Evolutionary conservation across 2,113 vertebrate species (phyloP), one percentile per base, ranked within the genome.

Genomic region (Recurvirostra avosetta): DNA sequence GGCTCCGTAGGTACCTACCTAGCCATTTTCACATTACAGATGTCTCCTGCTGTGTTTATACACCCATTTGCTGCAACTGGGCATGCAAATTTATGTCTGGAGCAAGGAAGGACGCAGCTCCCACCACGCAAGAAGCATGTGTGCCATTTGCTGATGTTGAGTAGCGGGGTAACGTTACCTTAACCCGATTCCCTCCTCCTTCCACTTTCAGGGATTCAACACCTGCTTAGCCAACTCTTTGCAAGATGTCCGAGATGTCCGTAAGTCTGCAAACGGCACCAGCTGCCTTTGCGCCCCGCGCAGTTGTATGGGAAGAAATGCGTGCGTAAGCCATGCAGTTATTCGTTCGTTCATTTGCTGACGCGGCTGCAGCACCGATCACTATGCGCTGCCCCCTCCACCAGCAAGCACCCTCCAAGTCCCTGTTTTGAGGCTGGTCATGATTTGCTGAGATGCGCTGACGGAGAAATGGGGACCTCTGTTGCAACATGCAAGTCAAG

Each of bases 41-140:
- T 58, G 84, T 9, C 91, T 73, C 92, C 80, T 90, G 93, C 88
- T 40, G 53, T 65, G 92, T 93, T 94, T 89, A 61, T 17, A 10
- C n/a, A 19, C 22, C 50, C 66, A 36, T 81, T 75, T 68, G 50
- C 68, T 52, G 20, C 49, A 20, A 25, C 45, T 3, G 6, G 45
- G 55, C 15, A 4, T 8, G 6, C 34, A 65, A 6, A 63, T 80
- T 49, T 47, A 19, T 0, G 62, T 56, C 81, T 95, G 91, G 80
- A 95, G 66, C 43, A 7, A 56, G 87, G 73, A 30, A 87, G 84
- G 71, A 49, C n/a, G 5, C 6, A 6, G 79, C 40, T 91, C 41
- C 62, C 43, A 23, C 11, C 73, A 7, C 0, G 0, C n/a, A 32
- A 68, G 86, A 36, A 38, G 26, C 3, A 0, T 6, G 1, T 6